Evolutionary conservation across 2,797 vertebrate species (phyloP).

Genomic region (Chiloscyllium punctatum): DNA sequence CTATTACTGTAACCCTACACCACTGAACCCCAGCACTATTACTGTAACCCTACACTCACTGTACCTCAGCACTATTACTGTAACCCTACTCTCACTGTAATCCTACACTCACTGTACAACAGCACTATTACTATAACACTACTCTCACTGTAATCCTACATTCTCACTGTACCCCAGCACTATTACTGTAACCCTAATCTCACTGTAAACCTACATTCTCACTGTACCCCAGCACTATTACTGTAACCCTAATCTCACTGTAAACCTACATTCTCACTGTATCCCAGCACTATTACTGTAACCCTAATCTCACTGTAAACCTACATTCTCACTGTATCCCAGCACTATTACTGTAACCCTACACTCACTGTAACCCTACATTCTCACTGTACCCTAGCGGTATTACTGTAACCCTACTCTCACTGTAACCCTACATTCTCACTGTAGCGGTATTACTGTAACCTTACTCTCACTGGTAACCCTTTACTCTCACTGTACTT

Average conservation of each 20-base stretch:
- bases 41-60: background rate
- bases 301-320: too few relatives aligned
- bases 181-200: constrained; percentile 51
- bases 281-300: background rate
- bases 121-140: background rate
- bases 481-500: background rate
- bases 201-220: background rate
- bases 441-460: too few relatives aligned
- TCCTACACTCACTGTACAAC: background rate
- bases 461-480: too few relatives aligned
- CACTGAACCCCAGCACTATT: background rate
- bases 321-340: background rate
- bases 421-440: background rate
- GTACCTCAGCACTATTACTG: constrained; percentile 36
- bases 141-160: background rate
- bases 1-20: too few relatives aligned
- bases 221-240: background rate
- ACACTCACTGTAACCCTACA: background rate
- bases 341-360: too few relatives aligned
- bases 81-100: constrained; percentile 49
- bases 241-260: background rate
- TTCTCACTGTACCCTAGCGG: background rate
- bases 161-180: background rate
- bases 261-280: background rate
- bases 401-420: background rate